Evolutionary conservation across 2,113 vertebrate genomes (phyloP).

Genomic region (Coregonus clupeaformis): DNA sequence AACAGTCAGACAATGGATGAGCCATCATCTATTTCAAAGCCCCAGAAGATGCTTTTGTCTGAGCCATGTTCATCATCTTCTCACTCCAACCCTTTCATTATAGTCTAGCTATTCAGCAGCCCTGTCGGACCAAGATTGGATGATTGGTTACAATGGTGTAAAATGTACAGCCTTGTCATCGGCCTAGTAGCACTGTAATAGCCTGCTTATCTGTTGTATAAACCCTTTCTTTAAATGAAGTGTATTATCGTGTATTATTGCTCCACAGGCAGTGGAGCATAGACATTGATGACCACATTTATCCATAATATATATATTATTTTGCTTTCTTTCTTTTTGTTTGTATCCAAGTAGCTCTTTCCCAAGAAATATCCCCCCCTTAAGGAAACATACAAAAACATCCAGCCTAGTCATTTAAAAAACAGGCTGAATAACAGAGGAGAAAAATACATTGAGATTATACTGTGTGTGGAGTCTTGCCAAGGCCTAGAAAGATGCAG

Average conservation of each 20-base stretch:
- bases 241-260: not conserved
- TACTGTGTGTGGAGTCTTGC: not conserved
- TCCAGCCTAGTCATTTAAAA: not conserved
- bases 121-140: not conserved
- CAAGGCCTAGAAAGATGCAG: no score
- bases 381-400: not conserved
- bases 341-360: not conserved
- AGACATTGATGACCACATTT: not conserved
- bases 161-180: not conserved
- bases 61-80: not conserved
- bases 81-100: not conserved
- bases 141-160: conserved; percentile 10
- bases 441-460: not conserved
- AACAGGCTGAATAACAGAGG: not conserved
- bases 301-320: not conserved
- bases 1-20: not conserved
- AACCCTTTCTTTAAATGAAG: not conserved
- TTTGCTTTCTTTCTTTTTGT: not conserved
- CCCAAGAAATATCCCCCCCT: no score
- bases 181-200: conserved; percentile 1
- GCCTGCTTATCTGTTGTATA: not conserved
- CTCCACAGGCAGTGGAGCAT: not conserved
- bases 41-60: not conserved
- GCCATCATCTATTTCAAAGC: not conserved
- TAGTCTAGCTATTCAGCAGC: not conserved